phyloP scores from a whole-genome alignment of 2,113 vertebrate genomes.

The Engystomops pustulosus region DNA sequence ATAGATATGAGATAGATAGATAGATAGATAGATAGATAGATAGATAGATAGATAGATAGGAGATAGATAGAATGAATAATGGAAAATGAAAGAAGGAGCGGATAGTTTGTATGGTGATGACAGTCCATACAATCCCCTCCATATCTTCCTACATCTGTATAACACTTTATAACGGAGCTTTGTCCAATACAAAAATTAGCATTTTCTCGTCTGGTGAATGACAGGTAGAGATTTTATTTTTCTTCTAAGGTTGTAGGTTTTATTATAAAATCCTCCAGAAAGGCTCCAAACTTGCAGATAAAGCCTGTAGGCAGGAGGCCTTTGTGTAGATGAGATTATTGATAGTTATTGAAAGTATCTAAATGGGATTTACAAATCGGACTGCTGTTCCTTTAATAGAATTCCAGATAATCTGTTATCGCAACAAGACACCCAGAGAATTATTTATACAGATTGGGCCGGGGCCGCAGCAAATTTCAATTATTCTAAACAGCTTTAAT shows the following conservation, averaged over 20 bases:
- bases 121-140: conserved; percentile 57
- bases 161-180: conserved; percentile 66
- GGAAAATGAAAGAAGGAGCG: conserved; percentile 37
- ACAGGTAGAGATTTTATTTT: conserved; percentile 74
- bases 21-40: not conserved
- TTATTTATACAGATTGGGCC: conserved; percentile 92
- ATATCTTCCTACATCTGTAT: conserved; percentile 66
- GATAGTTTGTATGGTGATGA: conserved; percentile 69
- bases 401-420: conserved; percentile 94
- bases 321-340: conserved; percentile 82
- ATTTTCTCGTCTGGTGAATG: conserved; percentile 75
- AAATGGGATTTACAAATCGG: conserved; percentile 88
- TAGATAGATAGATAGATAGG: not conserved
- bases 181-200: conserved; percentile 69
- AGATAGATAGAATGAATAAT: not conserved
- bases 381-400: conserved; percentile 91
- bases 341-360: conserved; percentile 83
- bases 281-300: conserved; percentile 88
- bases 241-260: conserved; percentile 67
- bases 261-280: conserved; percentile 76
- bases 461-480: conserved; percentile 94
- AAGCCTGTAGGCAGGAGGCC: conserved; percentile 80
- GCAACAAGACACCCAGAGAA: conserved; percentile 90
- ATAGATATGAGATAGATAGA: not conserved
- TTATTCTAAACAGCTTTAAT: conserved; percentile 94